phyloP scores from a whole-genome alignment of 2,888 invertebrate species.

The Melanargia galathea region DNA sequence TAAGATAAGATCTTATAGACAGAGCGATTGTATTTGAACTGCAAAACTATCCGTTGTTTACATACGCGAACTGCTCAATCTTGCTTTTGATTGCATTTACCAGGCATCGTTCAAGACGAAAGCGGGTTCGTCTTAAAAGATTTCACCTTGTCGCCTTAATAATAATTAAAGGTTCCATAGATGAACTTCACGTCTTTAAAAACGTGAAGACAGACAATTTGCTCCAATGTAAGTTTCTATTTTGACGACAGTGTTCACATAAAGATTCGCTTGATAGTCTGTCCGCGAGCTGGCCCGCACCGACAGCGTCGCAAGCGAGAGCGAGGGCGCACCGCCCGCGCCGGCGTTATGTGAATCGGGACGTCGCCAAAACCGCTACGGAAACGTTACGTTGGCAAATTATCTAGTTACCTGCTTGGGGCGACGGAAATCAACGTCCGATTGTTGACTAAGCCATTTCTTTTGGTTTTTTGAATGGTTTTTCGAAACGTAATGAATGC shows the following conservation, averaged over 20 bases:
- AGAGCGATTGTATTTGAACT: too few species aligned
- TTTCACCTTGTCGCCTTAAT: neutral
- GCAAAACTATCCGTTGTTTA: too few species aligned
- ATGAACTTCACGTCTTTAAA: constrained; percentile 50
- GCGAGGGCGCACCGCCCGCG: too few species aligned
- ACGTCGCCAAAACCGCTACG: constrained; percentile 60
- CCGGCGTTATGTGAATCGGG: constrained; percentile 58
- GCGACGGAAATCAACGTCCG: constrained; percentile 40
- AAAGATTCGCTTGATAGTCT: constrained; percentile 57
- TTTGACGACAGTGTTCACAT: constrained; percentile 65
- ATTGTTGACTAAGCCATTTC: constrained; percentile 57
- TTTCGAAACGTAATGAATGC: constrained; percentile 68
- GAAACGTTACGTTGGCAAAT: constrained; percentile 67
- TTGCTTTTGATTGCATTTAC: neutral
- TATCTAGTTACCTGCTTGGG: constrained; percentile 64
- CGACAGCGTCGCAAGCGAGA: constrained; percentile 56
- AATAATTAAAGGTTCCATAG: neutral
- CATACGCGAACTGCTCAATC: too few species aligned
- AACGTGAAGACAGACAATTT: constrained; percentile 63
- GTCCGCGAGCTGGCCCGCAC: constrained; percentile 41
- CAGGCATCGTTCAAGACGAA: constrained; percentile 2
- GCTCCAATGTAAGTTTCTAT: constrained; percentile 66
- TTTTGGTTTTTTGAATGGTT: constrained; percentile 66
- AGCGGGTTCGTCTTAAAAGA: neutral
- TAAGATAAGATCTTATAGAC: too few species aligned